Evolutionary conservation across 2,797 vertebrate genomes (phyloP), one percentile per base, ranked within the genome.

Genomic region (Leuciscus waleckii): DNA sequence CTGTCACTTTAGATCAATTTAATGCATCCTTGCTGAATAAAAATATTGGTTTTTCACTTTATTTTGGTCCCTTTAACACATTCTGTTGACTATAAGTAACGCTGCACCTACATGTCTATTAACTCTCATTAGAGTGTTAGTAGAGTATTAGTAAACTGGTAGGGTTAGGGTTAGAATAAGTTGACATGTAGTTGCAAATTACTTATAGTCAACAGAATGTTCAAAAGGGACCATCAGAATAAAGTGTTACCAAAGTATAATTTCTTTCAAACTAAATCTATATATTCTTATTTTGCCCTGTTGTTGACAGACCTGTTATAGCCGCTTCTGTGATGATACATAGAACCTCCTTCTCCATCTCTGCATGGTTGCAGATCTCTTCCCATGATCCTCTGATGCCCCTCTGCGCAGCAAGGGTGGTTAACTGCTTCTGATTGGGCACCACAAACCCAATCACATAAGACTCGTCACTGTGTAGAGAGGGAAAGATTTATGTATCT

Each of bases 381-480:
- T 98, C 98, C 96, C 95, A 97, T 0, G 94, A 95, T 87, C 97
- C 98, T 73, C 83, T 92, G 78, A 98, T 93, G 68, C 96, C 93
- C 90, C 94, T 95, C 89, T 96, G 97, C 85, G 91, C 92, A 14
- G 98, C 98, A 86, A 99, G 88, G 23, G 92, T 93, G 82, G 92
- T 94, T 0, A 99, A 94, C 88, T 98, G 97, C 92, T 97, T 99
- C 92, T 99, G 97, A 92, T 98, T 99, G 87, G 98, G 98, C 93
- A 99, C 98, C 94, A 99, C 95, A 90, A 99, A 99, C 93, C 97
- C 96, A 91, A 99, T 97, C 91, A 99, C 97, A 0, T 98, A 99
- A 35, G 98, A 98, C 93, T 99, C 95, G 85, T 97, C 98, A 88
- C 98, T 99, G 91, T 78, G 91, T 91, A 78, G 82, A 84, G 41